Evolutionary conservation across 2,113 vertebrate genomes (phyloP).

Genomic region (Thamnaconus septentrionalis): DNA sequence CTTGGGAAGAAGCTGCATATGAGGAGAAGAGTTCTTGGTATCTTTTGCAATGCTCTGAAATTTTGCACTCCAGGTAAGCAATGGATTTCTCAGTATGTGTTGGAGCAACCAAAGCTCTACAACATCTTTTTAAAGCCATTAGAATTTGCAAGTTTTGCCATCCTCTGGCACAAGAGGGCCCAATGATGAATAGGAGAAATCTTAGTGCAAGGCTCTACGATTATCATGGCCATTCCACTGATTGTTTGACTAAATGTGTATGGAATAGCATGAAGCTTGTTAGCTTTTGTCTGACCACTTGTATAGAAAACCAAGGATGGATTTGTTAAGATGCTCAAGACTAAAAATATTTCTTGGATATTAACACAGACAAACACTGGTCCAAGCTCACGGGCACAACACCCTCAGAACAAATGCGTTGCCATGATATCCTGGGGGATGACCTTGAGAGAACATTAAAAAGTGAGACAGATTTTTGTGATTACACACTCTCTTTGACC

Average conservation of each 20-base stretch:
- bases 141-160: constrained; percentile 17
- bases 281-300: constrained; percentile 1
- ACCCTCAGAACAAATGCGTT: too few relatives aligned
- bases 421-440: constrained; percentile 26
- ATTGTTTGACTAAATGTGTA: not conserved
- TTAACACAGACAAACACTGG: too few relatives aligned
- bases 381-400: too few relatives aligned
- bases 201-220: not conserved
- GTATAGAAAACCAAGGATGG: too few relatives aligned
- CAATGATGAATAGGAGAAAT: constrained; percentile 1
- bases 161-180: not conserved
- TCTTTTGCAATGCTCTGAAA: constrained; percentile 17
- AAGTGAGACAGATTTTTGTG: constrained; percentile 15
- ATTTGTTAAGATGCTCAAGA: too few relatives aligned
- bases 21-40: not conserved
- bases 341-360: too few relatives aligned
- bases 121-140: constrained; percentile 15
- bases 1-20: constrained; percentile 3
- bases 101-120: not conserved
- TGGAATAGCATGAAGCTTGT: not conserved
- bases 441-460: constrained; percentile 25
- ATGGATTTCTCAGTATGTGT: constrained; percentile 23
- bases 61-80: constrained; percentile 19
- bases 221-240: constrained; percentile 4
- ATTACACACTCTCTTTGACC: not conserved